phyloP scores from a whole-genome alignment of 2,797 vertebrate species.

The Rhinichthys osculus region DNA sequence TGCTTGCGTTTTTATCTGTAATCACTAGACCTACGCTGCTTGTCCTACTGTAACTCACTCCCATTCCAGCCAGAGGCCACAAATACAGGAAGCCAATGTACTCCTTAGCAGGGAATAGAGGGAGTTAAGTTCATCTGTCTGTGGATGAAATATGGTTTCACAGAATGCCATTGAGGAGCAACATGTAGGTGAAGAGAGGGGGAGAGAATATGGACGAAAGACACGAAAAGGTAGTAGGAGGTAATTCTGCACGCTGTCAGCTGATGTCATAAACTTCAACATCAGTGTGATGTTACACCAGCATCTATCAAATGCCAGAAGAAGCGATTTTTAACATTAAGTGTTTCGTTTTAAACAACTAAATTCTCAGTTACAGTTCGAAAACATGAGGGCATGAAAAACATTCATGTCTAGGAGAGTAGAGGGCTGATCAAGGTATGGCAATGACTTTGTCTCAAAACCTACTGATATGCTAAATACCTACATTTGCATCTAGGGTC shows the following conservation, averaged over 20 bases:
- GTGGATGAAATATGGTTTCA: constrained; percentile 70
- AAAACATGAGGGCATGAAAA: background rate
- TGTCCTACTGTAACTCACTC: constrained; percentile 71
- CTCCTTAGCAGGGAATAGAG: constrained; percentile 68
- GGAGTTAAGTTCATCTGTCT: constrained; percentile 63
- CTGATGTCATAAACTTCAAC: constrained; percentile 72
- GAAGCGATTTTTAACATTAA: background rate
- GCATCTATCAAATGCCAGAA: constrained; percentile 14
- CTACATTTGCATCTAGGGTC: background rate
- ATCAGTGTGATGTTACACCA: constrained; percentile 69
- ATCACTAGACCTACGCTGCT: constrained; percentile 66
- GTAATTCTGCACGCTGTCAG: constrained; percentile 58
- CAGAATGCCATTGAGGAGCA: constrained; percentile 58
- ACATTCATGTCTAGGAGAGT: background rate
- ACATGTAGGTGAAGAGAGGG: constrained; percentile 61
- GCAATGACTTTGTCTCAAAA: background rate
- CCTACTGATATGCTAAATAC: background rate
- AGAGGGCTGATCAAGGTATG: background rate
- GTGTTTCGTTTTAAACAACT: background rate
- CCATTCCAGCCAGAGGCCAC: constrained; percentile 69
- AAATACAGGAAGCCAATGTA: constrained; percentile 76
- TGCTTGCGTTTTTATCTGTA: constrained; percentile 67
- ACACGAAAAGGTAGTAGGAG: constrained; percentile 18
- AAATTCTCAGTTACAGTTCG: background rate
- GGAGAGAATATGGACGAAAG: constrained; percentile 65